Evolutionary conservation across 1,140 invertebrate species (phyloP), one percentile per base, ranked within the genome.

Genomic region (Pomacea maculata): DNA sequence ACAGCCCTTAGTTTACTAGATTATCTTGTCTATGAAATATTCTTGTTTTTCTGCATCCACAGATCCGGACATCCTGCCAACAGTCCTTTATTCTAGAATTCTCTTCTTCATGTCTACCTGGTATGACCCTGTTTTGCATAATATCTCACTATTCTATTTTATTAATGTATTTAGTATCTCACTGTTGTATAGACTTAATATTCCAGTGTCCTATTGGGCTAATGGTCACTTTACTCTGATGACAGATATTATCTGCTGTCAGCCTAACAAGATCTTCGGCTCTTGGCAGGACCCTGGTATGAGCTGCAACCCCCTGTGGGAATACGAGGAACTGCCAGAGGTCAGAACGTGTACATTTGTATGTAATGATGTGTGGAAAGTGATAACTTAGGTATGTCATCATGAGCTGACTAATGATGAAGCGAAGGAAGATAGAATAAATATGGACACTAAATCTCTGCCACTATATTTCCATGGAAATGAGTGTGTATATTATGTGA

Each of bases 81-180:
- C 88, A 89, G 80, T 85, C 85, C 68, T 90, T 89, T 79, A 80
- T 86, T 34, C 78, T 91, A 65, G 89, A 89, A 77, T 91, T 91
- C 78, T 86, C 88, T 78, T 91, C 90, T 21, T 82, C 86, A 15
- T 91, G 90, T 86, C 82, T 91, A 17, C 86, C 88, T 82, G 87
- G 90, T 91, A 86, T 83, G 79, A 63, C 7, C 25, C 54, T 45
- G 1, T 79, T 61, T 77, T 77, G 52, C 19, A 63, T 5, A 29
- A 61, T 63, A n/a, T 63, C 21, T 34, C 17, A 64, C 29, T n/a
- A 64, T 21, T 77, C 5, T 52, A 17, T 17, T 61, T 61, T 61
- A 8, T 11, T 61, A 17, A 1, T 61, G 34, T 61, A 17, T 11
- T 75, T 14, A 65, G 9, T 61, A 64, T 29, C 57, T 77, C 10